Base-by-base conservation (phyloP, 2,113 vertebrate species). In the Theristicus caerulescens region DNA sequence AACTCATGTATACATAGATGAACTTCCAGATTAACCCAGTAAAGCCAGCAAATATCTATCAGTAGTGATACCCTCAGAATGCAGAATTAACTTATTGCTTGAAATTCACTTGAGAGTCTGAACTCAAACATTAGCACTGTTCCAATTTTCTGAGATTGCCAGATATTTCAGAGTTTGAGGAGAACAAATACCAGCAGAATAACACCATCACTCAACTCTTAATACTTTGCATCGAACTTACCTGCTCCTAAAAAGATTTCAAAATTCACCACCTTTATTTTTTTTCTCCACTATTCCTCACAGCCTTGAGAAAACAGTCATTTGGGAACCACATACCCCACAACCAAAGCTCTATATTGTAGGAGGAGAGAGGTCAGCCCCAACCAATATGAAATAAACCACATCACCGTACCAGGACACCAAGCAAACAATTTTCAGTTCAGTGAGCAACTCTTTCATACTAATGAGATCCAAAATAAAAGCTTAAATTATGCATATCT, bases 361-460 rank as follows among this genome's bases (percentile, higher is more conserved):
- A 74, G n/a, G 7, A 69, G 34, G 27, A 84, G 16, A 70, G 5
- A 52, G 9, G 31, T n/a, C 26, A 78, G 16, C 59, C 22, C 19
- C 29, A 84, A 66, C 7, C 24, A 55, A 17, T 4, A 32, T 1
- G 1, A 67, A 90, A 90, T 11, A 90, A 87, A 69, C 0, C 11
- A 25, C 22, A 51, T 4, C 26, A 24, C 0, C 0, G 40, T 31
- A 36, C 29, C 29, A 65, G 14, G 54, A 52, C 40, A 62, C 5
- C 11, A 51, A 70, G 18, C 7, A 64, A 90, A 32, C 29, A 5
- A 29, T 21, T 81, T 78, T 57, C 47, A 70, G 24, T 69, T 64
- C 26, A 55, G 20, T 1, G 22, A 77, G 20, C 19, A 81, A 55
- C 36, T 32, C 19, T 36, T 38, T 42, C 10, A 59, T 70, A 86